Base-by-base conservation (phyloP, 1,140 invertebrate species). In the Archivesica marissinica region DNA sequence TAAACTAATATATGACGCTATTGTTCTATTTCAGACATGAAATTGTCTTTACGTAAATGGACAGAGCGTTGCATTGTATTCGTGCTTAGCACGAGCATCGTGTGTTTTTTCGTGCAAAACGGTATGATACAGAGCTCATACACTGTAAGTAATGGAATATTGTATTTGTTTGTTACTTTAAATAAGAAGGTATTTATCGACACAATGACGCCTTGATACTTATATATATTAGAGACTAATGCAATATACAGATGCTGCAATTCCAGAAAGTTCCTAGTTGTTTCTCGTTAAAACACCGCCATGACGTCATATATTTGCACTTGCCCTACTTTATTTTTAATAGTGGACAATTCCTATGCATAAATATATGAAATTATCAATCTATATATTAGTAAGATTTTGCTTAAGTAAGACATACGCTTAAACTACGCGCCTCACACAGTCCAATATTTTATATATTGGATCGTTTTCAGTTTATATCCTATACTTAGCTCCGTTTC, bases 11-110 rank as follows among this genome's bases (percentile, higher is more conserved):
- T n/a, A n/a, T n/a, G n/a, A n/a, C n/a, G n/a, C n/a, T n/a, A n/a
- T n/a, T n/a, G n/a, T 54, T 59, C 7, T 59, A 13, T 59, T 59
- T 64, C 59, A 64, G 59, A 6, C 33, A 64, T 64, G 59, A 64
- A 7, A 33, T 2, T 64, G 15, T 3, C 30, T 35, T 33, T 64
- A 2, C 59, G 15, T 11, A 64, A 64, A 20, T 64, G 15, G 28
- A 33, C 15, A 20, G 59, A 64, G n/a, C 59, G 59, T 52, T 79
- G 6, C 25, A 17, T 30, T 17, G 9, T 76, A 17, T 4, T 50
- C 4, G 44, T 76, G 3, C 11, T 70, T n/a, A 17, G 52, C 50
- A 54, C n/a, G 25, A 25, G 50, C 25, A 15, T 64, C 15, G 30
- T 64, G 1, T 64, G 23, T 20, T 35, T 64, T 2, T 33, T 64